A percentile compares a stretch with the other conserved stretches of the same genome.
phyloP scores from a whole-genome alignment of 2,797 vertebrate genomes.

The Neosilurus hyrtlii region DNA sequence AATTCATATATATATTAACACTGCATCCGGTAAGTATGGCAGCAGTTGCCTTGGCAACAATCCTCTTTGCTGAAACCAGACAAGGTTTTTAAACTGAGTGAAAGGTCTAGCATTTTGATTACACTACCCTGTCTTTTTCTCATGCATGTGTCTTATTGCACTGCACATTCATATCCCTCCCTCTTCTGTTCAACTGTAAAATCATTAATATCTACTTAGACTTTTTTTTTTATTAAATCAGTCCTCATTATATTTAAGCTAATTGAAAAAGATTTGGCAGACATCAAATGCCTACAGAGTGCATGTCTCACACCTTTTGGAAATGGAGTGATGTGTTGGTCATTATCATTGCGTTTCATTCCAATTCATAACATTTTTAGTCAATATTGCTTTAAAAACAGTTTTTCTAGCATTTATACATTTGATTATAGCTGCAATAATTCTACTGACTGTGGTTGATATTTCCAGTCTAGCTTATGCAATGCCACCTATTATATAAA shows the following conservation, averaged over 20 bases:
- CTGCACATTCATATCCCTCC: not conserved
- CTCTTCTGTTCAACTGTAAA: not conserved
- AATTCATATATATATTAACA: constrained; percentile 42
- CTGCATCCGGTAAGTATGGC: constrained; percentile 42
- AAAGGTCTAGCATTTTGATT: constrained; percentile 44
- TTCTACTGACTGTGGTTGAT: not conserved
- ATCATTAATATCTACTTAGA: not conserved
- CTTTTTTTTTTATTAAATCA: constrained; percentile 17
- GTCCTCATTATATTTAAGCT: constrained; percentile 41
- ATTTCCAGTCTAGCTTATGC: constrained; percentile 15
- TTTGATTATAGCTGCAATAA: not conserved
- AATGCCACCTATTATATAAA: constrained; percentile 9
- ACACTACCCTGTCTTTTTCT: constrained; percentile 1
- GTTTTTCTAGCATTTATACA: not conserved
- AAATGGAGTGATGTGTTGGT: constrained; percentile 22
- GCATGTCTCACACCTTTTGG: constrained; percentile 32
- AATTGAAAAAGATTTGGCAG: constrained; percentile 43
- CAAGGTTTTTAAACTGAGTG: constrained; percentile 44
- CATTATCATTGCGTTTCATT: constrained; percentile 16
- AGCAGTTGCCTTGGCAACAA: constrained; percentile 50
- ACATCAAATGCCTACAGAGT: constrained; percentile 11
- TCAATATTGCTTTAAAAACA: not conserved
- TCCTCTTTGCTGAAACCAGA: constrained; percentile 42
- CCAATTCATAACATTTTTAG: constrained; percentile 24
- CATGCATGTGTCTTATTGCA: constrained; percentile 11